phyloP scores from a whole-genome alignment of 2,797 vertebrate genomes.

The Darevskia mixta region DNA sequence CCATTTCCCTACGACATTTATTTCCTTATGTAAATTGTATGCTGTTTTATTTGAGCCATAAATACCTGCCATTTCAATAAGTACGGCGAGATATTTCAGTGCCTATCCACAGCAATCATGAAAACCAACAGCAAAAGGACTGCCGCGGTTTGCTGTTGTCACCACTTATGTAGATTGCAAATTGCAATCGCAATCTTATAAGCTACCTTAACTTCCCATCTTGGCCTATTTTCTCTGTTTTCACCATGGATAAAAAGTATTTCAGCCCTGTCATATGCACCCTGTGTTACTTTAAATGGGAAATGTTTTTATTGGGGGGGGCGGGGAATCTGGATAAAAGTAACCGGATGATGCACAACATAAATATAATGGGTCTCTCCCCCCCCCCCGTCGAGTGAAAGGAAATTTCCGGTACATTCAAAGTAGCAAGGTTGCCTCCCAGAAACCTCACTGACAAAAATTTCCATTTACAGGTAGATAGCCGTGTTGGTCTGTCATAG shows the following conservation, averaged over 20 bases:
- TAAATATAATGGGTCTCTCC: rapidly evolving
- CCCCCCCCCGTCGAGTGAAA: not conserved
- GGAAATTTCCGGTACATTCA: not conserved
- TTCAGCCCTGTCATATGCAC: not conserved
- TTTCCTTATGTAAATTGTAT: slow-evolving; percentile 37
- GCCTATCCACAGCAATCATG: slow-evolving; percentile 62
- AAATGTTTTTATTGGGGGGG: not conserved
- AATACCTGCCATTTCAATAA: slow-evolving; percentile 61
- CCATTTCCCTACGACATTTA: not conserved
- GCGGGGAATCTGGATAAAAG: not conserved
- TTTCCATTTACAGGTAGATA: too few relatives aligned
- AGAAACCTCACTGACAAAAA: not conserved
- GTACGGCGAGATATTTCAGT: slow-evolving; percentile 45
- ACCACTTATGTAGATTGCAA: slow-evolving; percentile 46
- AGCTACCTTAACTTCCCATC: slow-evolving; percentile 14
- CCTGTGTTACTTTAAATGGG: slow-evolving; percentile 28
- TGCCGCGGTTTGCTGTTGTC: slow-evolving; percentile 55
- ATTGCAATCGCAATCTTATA: slow-evolving; percentile 24
- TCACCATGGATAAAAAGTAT: not conserved
- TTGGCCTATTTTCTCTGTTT: not conserved
- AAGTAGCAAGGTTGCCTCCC: not conserved
- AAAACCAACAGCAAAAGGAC: slow-evolving; percentile 69
- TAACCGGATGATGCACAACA: not conserved
- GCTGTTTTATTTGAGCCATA: slow-evolving; percentile 63
- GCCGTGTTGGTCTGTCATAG: too few relatives aligned